Conservation (phyloP, 2,888 invertebrate genomes). For the Idaea straminata region DNA sequence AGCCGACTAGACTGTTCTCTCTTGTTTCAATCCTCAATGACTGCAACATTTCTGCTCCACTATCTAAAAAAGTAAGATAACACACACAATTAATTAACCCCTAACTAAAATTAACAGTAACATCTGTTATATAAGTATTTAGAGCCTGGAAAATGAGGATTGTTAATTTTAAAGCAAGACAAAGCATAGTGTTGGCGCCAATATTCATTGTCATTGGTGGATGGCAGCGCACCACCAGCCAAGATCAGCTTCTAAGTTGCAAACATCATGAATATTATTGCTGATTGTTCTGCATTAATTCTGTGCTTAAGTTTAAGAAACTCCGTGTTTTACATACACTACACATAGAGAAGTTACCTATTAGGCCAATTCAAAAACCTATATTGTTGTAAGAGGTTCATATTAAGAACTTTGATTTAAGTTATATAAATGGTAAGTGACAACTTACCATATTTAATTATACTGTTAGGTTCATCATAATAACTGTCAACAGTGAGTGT, state of each 20-base stretch:
- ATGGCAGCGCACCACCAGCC: no score
- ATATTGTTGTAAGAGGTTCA: neutral
- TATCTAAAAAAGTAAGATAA: conserved; percentile 48
- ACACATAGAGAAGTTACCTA: neutral
- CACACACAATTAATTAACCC: neutral
- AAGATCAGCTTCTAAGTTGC: no score
- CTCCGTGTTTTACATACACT: no score
- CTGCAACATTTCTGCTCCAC: conserved; percentile 76
- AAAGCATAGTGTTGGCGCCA: no score
- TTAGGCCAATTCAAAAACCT: neutral
- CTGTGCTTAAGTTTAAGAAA: no score
- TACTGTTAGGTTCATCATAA: conserved; percentile 79
- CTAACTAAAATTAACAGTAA: neutral
- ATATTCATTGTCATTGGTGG: no score
- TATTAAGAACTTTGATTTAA: no score
- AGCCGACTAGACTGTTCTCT: conserved; percentile 80
- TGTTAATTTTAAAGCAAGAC: neutral
- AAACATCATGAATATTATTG: no score
- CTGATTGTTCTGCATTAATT: no score
- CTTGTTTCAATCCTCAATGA: conserved; percentile 72
- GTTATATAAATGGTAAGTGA: neutral
- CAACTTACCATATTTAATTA: conserved; percentile 73
- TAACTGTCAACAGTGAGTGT: conserved; percentile 84
- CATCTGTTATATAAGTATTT: neutral
- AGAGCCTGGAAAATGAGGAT: neutral